phyloP scores from a whole-genome alignment of 1,140 invertebrate species.

The Drosophila suzukii region DNA sequence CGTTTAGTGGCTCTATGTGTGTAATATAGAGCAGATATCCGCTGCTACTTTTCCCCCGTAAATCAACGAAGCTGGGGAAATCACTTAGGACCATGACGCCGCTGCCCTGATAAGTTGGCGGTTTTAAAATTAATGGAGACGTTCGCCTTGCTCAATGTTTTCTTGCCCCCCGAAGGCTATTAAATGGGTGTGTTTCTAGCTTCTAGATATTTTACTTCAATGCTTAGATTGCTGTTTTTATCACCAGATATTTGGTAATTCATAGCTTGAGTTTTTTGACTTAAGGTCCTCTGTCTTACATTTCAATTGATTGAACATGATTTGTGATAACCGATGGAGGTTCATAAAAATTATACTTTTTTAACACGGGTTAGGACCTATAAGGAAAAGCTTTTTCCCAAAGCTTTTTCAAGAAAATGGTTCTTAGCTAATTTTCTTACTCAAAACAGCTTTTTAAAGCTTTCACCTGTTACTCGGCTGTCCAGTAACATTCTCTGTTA shows the following conservation, averaged over 20 bases:
- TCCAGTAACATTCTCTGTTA: conserved; percentile 22
- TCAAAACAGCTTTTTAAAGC: conserved; percentile 40
- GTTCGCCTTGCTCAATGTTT: conserved; percentile 41
- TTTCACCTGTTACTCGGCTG: conserved; percentile 10
- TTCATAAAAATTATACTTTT: conserved; percentile 3
- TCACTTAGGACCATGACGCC: conserved; percentile 76
- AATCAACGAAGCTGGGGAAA: conserved; percentile 66
- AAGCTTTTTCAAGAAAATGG: neutral
- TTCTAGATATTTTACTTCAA: conserved; percentile 2
- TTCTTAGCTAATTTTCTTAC: conserved; percentile 21
- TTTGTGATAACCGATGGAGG: conserved; percentile 16
- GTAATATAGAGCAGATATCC: conserved; percentile 45
- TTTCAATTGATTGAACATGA: conserved; percentile 50
- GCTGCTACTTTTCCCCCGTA: conserved; percentile 35
- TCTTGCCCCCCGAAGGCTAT: conserved; percentile 12
- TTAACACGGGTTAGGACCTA: neutral
- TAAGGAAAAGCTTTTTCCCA: neutral
- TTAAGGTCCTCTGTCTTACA: neutral
- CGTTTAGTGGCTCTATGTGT: conserved; percentile 30
- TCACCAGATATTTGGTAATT: conserved; percentile 10
- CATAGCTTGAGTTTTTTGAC: conserved; percentile 5
- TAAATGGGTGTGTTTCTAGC: conserved; percentile 18
- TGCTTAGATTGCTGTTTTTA: conserved; percentile 60
- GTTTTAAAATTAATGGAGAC: conserved; percentile 78
- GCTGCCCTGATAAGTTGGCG: conserved; percentile 68